Evolutionary conservation across 2,113 vertebrate species (phyloP).

Genomic region (Noctilio leporinus): DNA sequence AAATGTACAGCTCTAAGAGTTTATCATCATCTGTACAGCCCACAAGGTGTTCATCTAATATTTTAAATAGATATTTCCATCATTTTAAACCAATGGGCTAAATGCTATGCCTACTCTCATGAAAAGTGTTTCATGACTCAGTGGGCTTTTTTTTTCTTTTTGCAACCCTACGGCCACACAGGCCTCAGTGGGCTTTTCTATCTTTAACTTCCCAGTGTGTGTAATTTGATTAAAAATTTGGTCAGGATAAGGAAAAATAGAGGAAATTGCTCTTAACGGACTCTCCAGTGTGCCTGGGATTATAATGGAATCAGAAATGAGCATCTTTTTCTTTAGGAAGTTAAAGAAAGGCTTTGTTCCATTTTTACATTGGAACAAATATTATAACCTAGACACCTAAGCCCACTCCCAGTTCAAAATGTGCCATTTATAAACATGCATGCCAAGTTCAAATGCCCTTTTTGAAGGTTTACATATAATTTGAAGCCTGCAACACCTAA

Average conservation of each 20-base stretch:
- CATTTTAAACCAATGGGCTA: slow-evolving; percentile 44
- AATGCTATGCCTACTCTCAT: background rate
- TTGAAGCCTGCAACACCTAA: slow-evolving; percentile 40
- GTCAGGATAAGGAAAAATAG: slow-evolving; percentile 34
- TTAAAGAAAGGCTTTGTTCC: slow-evolving; percentile 57
- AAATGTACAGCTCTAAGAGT: slow-evolving; percentile 26
- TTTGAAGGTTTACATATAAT: slow-evolving; percentile 60
- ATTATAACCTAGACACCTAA: slow-evolving; percentile 62
- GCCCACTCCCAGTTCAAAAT: slow-evolving; percentile 50
- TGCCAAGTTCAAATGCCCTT: slow-evolving; percentile 46
- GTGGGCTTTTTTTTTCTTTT: slow-evolving; percentile 57
- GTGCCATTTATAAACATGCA: slow-evolving; percentile 54
- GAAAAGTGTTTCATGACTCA: slow-evolving; percentile 54
- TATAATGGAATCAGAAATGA: slow-evolving; percentile 52
- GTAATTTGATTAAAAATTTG: slow-evolving; percentile 60
- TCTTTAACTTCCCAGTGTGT: slow-evolving; percentile 58
- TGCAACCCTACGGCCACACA: too few relatives aligned
- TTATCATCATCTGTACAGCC: slow-evolving; percentile 40
- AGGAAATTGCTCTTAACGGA: slow-evolving; percentile 42
- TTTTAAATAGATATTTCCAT: slow-evolving; percentile 48
- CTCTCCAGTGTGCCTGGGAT: slow-evolving; percentile 54
- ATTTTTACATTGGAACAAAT: slow-evolving; percentile 41
- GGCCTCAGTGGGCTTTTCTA: slow-evolving; percentile 59
- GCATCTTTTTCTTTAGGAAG: slow-evolving; percentile 48
- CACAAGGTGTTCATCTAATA: slow-evolving; percentile 39